Evolutionary conservation across 64 coral and sea anemone species (phyloP), one percentile per base, ranked within the genome.

Genomic region (Dendrophyllia cribrosa): DNA sequence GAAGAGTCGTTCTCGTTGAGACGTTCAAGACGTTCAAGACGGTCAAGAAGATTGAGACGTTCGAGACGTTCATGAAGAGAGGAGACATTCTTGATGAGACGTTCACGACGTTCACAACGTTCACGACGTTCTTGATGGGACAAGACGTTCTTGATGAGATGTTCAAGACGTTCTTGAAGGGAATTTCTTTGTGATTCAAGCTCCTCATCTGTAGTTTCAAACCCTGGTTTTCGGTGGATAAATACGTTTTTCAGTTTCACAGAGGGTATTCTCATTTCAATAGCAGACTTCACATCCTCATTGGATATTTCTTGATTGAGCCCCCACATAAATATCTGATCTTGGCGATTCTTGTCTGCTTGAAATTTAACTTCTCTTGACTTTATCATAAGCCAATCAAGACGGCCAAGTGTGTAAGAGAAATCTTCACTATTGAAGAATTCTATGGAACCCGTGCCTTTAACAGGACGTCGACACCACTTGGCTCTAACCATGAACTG

Each of bases 391-490:
- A 22, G 67, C 0, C 51, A 74, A 0, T 9, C 15, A 74, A 87
- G 21, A 8, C 51, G 19, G 49, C 24, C 51, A 9, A 87, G 17
- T 1, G 62, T n/a, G 19, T 83, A 17, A 83, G 4, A 74, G 51
- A 45, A 87, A 44, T 75, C 85, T 48, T 56, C 21, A 48, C 12
- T 17, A 59, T 43, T 7, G 46, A 70, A 7, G 44, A 72, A 80
- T 72, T 72, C 43, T 25, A 74, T 75, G 25, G 43, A 67, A 22
- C 80, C 89, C 17, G 59, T 91, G 55, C 89, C 78, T 64, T 74
- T 91, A 7, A 51, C 51, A 23, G 69, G 77, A 59, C 89, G 89
- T 19, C 89, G 66, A 17, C 43, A 50, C 89, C 89, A 91, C 50
- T 12, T 83, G 16, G 49, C 71, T 83, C 44, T 83, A 20, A 91